Evolutionary conservation across 2,888 invertebrate species (phyloP), one percentile per base, ranked within the genome.

Genomic region (Ernsta delagoae): DNA sequence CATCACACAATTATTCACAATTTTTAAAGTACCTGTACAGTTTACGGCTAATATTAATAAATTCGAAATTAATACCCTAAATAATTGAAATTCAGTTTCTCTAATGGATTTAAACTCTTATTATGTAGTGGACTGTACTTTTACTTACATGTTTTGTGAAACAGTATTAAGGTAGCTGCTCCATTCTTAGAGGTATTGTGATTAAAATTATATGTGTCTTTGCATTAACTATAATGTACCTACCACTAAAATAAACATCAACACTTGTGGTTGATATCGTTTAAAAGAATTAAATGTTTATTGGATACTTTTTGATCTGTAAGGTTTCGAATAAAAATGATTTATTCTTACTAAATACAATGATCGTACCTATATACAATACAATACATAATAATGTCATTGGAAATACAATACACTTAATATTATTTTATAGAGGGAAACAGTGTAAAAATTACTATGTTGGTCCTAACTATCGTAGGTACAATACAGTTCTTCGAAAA

Each of bases 1-100:
- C 90, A 87, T 89, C 91, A 90, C 92, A 90, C 92, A 88, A 78
- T 88, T 91, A 91, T 92, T 89, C 88, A 90, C 89, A 90, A 79
- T 79, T 83, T 83, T 79, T 82, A 83, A 81, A 76, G 74, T 79
- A 85, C 78, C 78, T 87, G 82, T 86, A 86, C 86, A 89, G 76
- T 79, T 85, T 85, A 87, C 79, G 83, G 80, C 84, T 89, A 88
- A 87, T 82, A 78, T 78, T 84, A 83, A 82, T 91, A 90, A 90
- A 91, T 91, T 92, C 90, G 89, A 91, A 92, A 90, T 81, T 78
- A 90, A 89, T 82, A 79, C 78, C 82, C 82, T 82, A 79, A 79
- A 74, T 78, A 75, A 76, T 79, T 78, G 78, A 78, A 75, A 63
- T 69, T 62, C 59, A 72, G 67, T 70, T 70, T 63, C 68, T 64